Evolutionary conservation across 2,113 vertebrate genomes (phyloP), one percentile per base, ranked within the genome.

Genomic region (Brachyhypopomus gauderio): DNA sequence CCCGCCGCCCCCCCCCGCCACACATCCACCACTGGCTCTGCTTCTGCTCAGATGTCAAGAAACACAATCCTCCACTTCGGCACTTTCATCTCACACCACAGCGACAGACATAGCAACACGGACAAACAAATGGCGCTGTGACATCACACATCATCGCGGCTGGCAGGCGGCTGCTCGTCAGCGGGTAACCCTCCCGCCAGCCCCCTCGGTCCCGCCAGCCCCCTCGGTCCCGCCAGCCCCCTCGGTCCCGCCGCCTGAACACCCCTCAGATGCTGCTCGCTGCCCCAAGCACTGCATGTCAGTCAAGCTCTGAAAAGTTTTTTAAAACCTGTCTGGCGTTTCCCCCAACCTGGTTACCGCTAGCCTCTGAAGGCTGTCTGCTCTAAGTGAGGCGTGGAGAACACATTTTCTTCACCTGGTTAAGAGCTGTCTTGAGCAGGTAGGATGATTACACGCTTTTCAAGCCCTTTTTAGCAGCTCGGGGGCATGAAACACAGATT

Each of bases 91-190:
- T 38, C n/a, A 56, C 36, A 63, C 77, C 63, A 60, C 52, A 56
- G 85, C 70, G 71, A 80, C 80, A 74, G 83, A 82, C 85, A 85
- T 75, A 85, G 85, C 83, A 86, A 85, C 80, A 41, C 36, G 75
- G 63, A 69, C 83, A 85, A 83, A 85, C 85, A 80, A 85, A 85
- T 62, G 71, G 20, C 62, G 56, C 30, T 48, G 73, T 82, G 80
- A 82, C 80, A 76, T 80, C 80, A 66, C 69, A 80, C 80, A 48
- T 74, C 70, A 27, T 14, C 45, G 25, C 25, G 73, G 72, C 83
- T 75, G 19, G 62, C 71, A 83, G 80, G 83, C 83, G 80, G 78
- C 62, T 62, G n/a, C 64, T 70, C 69, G 76, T 72, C 74, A 9
- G 56, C 63, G 41, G 41, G 59, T 82, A 60, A 77, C 76, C 69